phyloP scores from a whole-genome alignment of 2,888 invertebrate species.

The Pristionchus mayeri region DNA sequence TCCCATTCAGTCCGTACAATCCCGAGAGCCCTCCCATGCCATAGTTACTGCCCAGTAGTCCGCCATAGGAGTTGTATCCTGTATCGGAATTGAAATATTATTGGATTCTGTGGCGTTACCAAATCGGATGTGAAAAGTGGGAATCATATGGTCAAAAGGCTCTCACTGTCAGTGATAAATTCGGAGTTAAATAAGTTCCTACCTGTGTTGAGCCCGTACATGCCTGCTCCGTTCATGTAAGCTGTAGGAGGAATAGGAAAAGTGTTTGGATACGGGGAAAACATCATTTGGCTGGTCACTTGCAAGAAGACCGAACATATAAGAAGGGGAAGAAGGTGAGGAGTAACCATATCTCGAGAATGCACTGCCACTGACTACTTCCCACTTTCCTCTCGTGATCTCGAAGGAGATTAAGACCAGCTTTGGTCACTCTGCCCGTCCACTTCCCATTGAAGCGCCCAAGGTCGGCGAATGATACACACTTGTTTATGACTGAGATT shows the following conservation, averaged over 20 bases:
- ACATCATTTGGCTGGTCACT: not conserved
- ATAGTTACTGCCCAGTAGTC: conserved; percentile 12
- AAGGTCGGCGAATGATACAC: conserved; percentile 42
- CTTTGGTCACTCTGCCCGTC: conserved; percentile 11
- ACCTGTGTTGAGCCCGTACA: conserved; percentile 41
- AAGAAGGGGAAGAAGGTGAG: not conserved
- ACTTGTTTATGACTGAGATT: conserved; percentile 41
- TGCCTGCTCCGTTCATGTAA: conserved; percentile 30
- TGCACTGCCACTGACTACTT: not conserved
- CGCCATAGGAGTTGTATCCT: conserved; percentile 32
- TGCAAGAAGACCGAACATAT: not conserved
- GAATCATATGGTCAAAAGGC: no score
- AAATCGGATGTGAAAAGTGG: no score
- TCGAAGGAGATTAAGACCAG: conserved; percentile 3
- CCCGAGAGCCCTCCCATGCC: not conserved
- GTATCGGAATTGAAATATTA: no score
- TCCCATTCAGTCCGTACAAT: no score
- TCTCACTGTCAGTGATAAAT: no score
- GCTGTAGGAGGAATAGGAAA: conserved; percentile 33
- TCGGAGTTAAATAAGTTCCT: no score
- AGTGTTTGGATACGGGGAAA: conserved; percentile 48
- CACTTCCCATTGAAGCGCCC: not conserved
- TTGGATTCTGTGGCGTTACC: no score
- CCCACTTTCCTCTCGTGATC: not conserved
- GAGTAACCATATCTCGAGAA: conserved; percentile 19